These are phyloP conservation scores for Otis tarda DNA, from an alignment of 2,113 vertebrate genomes.

Conservation along the genomic window DNA sequence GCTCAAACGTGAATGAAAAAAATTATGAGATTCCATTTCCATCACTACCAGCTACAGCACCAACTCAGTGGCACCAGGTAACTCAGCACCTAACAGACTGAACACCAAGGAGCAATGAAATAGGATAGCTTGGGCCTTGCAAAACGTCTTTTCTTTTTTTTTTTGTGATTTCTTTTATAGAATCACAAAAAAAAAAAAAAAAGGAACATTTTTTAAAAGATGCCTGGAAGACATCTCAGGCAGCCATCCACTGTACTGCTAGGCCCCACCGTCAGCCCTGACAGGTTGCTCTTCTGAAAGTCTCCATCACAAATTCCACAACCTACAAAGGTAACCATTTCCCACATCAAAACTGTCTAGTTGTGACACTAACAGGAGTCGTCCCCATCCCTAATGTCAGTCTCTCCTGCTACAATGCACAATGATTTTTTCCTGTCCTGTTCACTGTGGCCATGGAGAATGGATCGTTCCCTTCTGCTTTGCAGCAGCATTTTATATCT, in stretches of 20 bases:
- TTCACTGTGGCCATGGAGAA: background rate
- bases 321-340: background rate
- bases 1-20: background rate
- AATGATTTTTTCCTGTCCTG: background rate
- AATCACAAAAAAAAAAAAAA: background rate
- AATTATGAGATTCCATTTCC: background rate
- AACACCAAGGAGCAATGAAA: background rate
- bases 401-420: background rate
- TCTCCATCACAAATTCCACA: background rate
- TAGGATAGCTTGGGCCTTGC: background rate
- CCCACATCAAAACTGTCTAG: background rate
- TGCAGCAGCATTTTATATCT: background rate
- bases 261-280: background rate
- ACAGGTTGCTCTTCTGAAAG: background rate
- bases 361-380: background rate
- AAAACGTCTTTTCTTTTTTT: background rate
- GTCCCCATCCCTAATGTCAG: background rate
- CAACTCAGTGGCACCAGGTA: background rate
- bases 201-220: background rate
- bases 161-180: background rate
- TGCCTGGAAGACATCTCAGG: background rate
- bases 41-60: background rate
- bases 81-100: background rate
- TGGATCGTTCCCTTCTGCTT: background rate
- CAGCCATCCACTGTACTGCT: background rate